Evolutionary conservation across 2,113 vertebrate genomes (phyloP).

Genomic region (Phalacrocorax pelagicus): DNA sequence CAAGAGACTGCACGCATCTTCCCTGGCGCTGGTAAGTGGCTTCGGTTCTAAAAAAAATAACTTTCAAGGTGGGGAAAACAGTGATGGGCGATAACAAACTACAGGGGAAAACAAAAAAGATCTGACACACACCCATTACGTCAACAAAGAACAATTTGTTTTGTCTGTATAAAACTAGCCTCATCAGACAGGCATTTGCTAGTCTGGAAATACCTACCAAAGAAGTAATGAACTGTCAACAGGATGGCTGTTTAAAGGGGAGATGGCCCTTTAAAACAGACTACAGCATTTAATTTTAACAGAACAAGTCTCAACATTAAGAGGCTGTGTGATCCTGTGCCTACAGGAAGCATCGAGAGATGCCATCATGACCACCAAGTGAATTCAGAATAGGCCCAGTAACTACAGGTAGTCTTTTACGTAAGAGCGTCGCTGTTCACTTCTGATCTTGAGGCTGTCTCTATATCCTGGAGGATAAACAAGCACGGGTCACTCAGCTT

Average conservation of each 20-base stretch:
- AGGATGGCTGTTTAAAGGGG: not conserved
- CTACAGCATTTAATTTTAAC: not conserved
- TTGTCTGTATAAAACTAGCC: not conserved
- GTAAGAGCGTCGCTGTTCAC: not conserved
- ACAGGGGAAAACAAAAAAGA: not conserved
- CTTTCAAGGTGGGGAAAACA: not conserved
- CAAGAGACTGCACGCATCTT: not conserved
- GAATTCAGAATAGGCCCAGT: not conserved
- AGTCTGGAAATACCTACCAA: not conserved
- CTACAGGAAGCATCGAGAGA: not conserved
- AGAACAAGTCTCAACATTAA: not conserved
- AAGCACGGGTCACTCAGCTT: not conserved
- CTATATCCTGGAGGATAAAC: not conserved
- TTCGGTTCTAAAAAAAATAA: not conserved
- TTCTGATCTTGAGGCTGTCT: not conserved
- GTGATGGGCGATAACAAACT: not conserved
- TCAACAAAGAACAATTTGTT: not conserved
- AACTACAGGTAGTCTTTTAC: not conserved
- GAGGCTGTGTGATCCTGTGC: not conserved
- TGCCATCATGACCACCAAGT: not conserved
- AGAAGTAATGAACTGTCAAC: not conserved
- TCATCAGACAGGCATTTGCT: not conserved
- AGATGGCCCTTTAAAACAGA: not conserved
- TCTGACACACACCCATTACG: rapidly evolving
- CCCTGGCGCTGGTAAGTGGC: not conserved